These are phyloP conservation scores for Scaptodrosophila latifasciaeformis DNA, from an alignment of 2,888 invertebrate genomes.

Conservation along the genomic window DNA sequence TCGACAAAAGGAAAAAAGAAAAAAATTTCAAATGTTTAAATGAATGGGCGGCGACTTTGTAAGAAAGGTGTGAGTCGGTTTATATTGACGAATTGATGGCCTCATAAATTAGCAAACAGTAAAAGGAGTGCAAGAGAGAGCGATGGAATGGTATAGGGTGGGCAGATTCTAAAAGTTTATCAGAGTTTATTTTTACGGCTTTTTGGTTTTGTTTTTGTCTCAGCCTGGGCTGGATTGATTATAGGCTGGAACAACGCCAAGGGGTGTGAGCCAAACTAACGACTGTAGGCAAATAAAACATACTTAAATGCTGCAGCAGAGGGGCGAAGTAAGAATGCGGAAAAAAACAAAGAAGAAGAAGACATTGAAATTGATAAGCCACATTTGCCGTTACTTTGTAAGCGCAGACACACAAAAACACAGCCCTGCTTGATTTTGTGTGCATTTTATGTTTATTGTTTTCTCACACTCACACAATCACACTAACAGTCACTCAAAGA, in stretches of 20 bases:
- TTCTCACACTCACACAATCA: constrained; percentile 23
- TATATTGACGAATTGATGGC: too few relatives aligned
- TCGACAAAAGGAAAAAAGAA: not conserved
- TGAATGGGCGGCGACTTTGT: constrained; percentile 4
- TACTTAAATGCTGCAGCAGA: too few relatives aligned
- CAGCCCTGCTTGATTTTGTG: constrained; percentile 23
- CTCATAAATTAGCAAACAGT: constrained; percentile 53
- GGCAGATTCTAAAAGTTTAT: not conserved
- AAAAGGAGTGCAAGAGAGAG: too few relatives aligned
- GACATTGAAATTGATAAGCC: constrained; percentile 55
- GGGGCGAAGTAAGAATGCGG: too few relatives aligned
- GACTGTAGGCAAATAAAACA: too few relatives aligned
- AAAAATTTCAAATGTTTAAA: not conserved
- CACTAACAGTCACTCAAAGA: not conserved
- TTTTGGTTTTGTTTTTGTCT: not conserved
- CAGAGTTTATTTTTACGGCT: not conserved
- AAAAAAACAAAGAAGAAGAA: constrained; percentile 2
- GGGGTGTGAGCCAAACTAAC: too few relatives aligned
- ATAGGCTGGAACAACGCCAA: too few relatives aligned
- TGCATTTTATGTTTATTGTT: constrained; percentile 57
- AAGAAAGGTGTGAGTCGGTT: not conserved
- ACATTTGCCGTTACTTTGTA: constrained; percentile 35
- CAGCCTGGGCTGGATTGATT: not conserved
- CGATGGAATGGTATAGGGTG: constrained; percentile 26
- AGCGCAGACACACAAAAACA: constrained; percentile 10